Base-by-base conservation (phyloP, 1,140 invertebrate species). In the Dufourea novaeangliae region DNA sequence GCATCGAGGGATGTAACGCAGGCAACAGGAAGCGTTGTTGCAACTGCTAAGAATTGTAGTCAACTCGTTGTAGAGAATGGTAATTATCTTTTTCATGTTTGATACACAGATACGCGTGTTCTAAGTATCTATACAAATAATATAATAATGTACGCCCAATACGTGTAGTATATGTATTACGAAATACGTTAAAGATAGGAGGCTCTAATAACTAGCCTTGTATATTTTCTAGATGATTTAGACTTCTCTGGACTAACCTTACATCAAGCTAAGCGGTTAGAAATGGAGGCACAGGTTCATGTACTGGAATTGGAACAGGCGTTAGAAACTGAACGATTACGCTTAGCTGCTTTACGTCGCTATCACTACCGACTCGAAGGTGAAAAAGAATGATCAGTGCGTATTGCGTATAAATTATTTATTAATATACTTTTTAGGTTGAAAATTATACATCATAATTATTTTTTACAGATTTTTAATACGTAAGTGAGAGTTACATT, bases 201-300 rank as follows among this genome's bases (percentile, higher is more conserved):
- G 8, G 8, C 3, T 37, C 6, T 50, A 52, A 44, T 37, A 50
- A n/a, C n/a, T n/a, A n/a, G n/a, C 17, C 25, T 32, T 77, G 61
- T 62, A 83, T 80, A 79, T 84, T 86, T 93, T 93, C 32, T 92
- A 97, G 97, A 97, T 84, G 96, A 97, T 76, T 93, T 99, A 80
- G 98, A 99, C 92, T 96, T 99, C 86, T 95, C 96, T 5, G 95
- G 96, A 82, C 90, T 99, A 67, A 96, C 96, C 66, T 93, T 99
- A 66, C 98, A 99, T 89, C 97, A 99, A 91, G 97, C 98, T 0
- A 99, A 99, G 90, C 95, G 96, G 59, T 92, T 98, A 82, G 98
- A 99, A 94, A 99, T 99, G 97, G 98, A 99, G 91, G 95, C 97
- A 64, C 97, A 98, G 91, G 97, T 98, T 22, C 95, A 96, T 85